These are phyloP conservation scores for Platygyra sinensis DNA, from an alignment of 64 coral and sea anemone genomes.

Conservation along the genomic window DNA sequence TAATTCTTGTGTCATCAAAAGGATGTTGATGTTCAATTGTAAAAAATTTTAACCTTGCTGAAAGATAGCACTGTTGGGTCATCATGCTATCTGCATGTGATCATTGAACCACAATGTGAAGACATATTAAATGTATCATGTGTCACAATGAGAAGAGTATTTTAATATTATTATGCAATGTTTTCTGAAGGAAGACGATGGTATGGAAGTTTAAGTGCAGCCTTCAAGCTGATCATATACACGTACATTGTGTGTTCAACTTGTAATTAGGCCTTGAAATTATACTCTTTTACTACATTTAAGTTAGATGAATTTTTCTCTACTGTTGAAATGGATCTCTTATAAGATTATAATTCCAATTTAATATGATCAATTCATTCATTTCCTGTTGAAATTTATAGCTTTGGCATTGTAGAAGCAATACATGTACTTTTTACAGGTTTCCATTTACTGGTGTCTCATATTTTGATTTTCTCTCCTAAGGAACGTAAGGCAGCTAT, in stretches of 20 bases:
- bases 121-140: neutral
- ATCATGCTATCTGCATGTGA: neutral
- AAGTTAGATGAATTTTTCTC: neutral
- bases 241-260: neutral
- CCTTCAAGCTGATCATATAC: neutral
- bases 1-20: neutral
- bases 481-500: slow-evolving; percentile 55
- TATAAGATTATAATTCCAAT: neutral
- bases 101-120: neutral
- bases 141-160: neutral
- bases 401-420: neutral
- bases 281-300: too few species aligned
- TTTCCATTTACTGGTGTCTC: neutral
- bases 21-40: neutral
- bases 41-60: neutral
- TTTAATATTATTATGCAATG: neutral
- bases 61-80: neutral
- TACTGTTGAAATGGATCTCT: neutral
- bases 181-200: neutral
- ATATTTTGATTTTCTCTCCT: neutral
- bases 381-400: neutral
- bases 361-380: slow-evolving; percentile 1
- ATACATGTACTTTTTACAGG: neutral
- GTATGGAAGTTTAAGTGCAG: neutral
- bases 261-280: too few species aligned